Conservation (phyloP, 2,113 vertebrate species). For the Sebastes fasciatus region DNA sequence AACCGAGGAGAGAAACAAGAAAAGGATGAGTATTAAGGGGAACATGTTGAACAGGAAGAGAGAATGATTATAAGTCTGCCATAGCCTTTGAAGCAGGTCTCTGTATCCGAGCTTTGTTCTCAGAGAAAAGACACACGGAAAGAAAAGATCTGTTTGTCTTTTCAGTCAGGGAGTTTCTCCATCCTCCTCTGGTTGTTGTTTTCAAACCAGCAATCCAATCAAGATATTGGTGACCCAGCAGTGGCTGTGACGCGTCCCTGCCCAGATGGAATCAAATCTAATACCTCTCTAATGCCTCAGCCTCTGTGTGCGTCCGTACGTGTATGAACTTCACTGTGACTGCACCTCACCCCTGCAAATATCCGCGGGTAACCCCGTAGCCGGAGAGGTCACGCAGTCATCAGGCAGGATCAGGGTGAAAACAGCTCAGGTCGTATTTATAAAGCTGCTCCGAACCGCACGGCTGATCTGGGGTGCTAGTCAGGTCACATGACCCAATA, state of each 20-base stretch:
- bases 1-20: background rate
- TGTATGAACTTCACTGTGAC: constrained; percentile 10
- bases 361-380: constrained; percentile 31
- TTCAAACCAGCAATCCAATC: constrained; percentile 57
- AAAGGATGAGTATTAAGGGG: constrained; percentile 9
- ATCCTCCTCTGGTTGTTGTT: constrained; percentile 7
- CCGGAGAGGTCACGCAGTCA: constrained; percentile 41
- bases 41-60: constrained; percentile 20
- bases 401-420: constrained; percentile 43
- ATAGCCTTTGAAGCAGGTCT: constrained; percentile 37
- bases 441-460: constrained; percentile 47
- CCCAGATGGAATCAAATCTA: constrained; percentile 69
- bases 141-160: background rate
- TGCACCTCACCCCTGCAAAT: constrained; percentile 27
- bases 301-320: constrained; percentile 8
- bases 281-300: constrained; percentile 59
- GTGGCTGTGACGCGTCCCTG: constrained; percentile 14
- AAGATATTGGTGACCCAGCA: constrained; percentile 48
- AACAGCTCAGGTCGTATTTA: constrained; percentile 45
- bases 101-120: constrained; percentile 37
- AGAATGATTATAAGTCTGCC: constrained; percentile 13
- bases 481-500: constrained; percentile 51
- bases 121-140: constrained; percentile 15
- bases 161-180: constrained; percentile 1
- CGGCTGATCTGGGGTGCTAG: constrained; percentile 14